phyloP scores from a whole-genome alignment of 2,888 invertebrate genomes.

The Periphyllus acericola region DNA sequence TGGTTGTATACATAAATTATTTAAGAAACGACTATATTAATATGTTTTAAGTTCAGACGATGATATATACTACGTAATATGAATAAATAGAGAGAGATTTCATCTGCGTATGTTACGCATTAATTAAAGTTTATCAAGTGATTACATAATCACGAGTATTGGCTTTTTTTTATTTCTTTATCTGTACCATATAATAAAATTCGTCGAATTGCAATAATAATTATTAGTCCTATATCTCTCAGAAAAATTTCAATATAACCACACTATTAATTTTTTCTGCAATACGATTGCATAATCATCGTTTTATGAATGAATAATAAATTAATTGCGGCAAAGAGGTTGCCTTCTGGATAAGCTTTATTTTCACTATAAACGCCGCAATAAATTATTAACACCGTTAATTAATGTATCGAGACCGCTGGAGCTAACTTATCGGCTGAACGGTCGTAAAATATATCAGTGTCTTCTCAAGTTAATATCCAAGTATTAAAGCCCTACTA shows the following conservation, averaged over 20 bases:
- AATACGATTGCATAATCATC: not conserved
- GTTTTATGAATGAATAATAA: conserved; percentile 40
- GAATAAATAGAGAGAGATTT: not conserved
- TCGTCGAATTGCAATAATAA: not conserved
- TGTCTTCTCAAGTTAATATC: conserved; percentile 47
- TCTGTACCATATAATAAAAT: not conserved
- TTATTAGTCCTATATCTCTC: not conserved
- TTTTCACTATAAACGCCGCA: conserved; percentile 16
- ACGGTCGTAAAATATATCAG: conserved; percentile 47
- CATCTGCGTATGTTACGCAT: not conserved
- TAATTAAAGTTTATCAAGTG: not conserved
- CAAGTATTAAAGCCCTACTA: conserved; percentile 34
- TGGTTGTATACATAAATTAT: not conserved
- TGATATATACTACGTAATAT: not conserved
- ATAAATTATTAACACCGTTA: conserved; percentile 45
- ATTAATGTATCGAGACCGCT: conserved; percentile 32
- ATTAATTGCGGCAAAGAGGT: not conserved
- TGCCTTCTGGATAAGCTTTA: not conserved
- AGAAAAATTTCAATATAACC: not conserved
- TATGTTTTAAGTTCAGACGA: not conserved
- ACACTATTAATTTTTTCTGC: not conserved
- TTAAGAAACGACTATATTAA: not conserved
- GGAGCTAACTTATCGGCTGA: conserved; percentile 23
- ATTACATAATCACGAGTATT: not conserved
- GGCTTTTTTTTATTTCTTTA: not conserved